Base-by-base conservation (phyloP, 2,888 invertebrate species). In the Trissolcus japonicus region DNA sequence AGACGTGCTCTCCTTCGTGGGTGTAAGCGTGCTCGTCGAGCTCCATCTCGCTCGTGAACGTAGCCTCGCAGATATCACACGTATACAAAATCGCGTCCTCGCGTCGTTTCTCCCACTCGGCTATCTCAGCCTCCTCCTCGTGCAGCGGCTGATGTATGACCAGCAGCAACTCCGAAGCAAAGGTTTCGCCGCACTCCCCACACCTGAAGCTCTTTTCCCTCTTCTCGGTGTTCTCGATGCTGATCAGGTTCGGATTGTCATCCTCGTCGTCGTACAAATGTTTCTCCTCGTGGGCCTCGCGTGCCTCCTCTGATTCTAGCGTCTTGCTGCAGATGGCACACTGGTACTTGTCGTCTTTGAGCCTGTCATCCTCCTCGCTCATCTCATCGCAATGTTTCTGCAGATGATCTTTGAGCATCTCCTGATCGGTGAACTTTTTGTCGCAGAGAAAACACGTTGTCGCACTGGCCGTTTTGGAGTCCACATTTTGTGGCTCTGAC, bases 321-420 rank as follows among this genome's bases (percentile, higher is more conserved):
- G 85, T 81, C 2, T 86, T 83, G 0, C 87, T 84, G 19, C 88
- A 89, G 48, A 89, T 88, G 1, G 87, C 88, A 72, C 89, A 89
- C 40, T 87, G 86, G 65, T 85, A 88, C 7, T 82, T 80, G 6
- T 86, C 86, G 29, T 86, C 85, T 48, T 85, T 86, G 6, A 76
- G 82, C 3, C 77, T 80, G 6, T 85, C 84, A n/a, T 83, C 83
- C 13, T 83, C 83, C 19, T 85, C 87, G 57, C 87, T 88, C 7
- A 83, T 81, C 21, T 88, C 87, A 40, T 89, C 87, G 62, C 88
- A 88, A 73, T 89, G 88, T 43, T 86, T 84, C 16, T 88, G 88
- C 14, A 89, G 78, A 79, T 89, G 89, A 74, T 88, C 87, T 61
- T 88, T 88, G 41, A 89, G 78, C 46, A 87, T 71, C 16, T 86